A percentile compares a stretch with the other conserved stretches of the same genome.
These are phyloP conservation scores for Drosophila equinoxialis DNA, from an alignment of 1,140 invertebrate genomes.

Conservation along the genomic window DNA sequence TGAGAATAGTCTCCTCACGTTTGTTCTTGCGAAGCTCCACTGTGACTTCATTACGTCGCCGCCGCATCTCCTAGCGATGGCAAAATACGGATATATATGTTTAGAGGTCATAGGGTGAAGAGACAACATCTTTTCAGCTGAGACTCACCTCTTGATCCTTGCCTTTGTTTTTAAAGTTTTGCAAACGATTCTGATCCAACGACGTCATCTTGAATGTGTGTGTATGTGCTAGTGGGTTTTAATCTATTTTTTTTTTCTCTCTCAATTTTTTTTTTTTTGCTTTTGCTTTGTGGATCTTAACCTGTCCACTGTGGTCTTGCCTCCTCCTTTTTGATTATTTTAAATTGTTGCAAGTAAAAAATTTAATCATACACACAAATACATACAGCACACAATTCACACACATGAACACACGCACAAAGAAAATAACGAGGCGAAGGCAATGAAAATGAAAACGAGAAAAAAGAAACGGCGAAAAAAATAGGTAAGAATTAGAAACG, in stretches of 20 bases:
- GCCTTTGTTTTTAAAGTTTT: slow-evolving; percentile 98
- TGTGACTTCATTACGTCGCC: slow-evolving; percentile 96
- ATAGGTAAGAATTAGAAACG: slow-evolving; percentile 38
- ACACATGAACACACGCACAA: slow-evolving; percentile 19
- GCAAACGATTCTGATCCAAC: slow-evolving; percentile 86
- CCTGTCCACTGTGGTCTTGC: slow-evolving; percentile 11
- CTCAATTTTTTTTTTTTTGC: slow-evolving; percentile 6
- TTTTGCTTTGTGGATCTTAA: slow-evolving; percentile 21
- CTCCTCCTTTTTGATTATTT: slow-evolving; percentile 40
- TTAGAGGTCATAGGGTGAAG: neutral
- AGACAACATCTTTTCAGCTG: neutral
- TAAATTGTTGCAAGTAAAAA: slow-evolving; percentile 55
- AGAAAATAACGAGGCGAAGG: slow-evolving; percentile 56
- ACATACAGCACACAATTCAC: slow-evolving; percentile 17
- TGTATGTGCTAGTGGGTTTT: slow-evolving; percentile 11
- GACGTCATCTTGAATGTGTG: slow-evolving; percentile 65
- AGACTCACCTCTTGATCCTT: slow-evolving; percentile 97
- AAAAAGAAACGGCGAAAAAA: slow-evolving; percentile 74
- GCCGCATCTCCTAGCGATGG: slow-evolving; percentile 93
- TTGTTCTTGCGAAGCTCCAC: slow-evolving; percentile 98
- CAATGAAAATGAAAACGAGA: slow-evolving; percentile 40
- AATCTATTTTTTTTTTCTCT: slow-evolving; percentile 2
- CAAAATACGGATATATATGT: neutral
- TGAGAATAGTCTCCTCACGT: slow-evolving; percentile 97
- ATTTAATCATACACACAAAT: slow-evolving; percentile 40